Base-by-base conservation (phyloP, 2,888 invertebrate species). In the Chesias legatella region DNA sequence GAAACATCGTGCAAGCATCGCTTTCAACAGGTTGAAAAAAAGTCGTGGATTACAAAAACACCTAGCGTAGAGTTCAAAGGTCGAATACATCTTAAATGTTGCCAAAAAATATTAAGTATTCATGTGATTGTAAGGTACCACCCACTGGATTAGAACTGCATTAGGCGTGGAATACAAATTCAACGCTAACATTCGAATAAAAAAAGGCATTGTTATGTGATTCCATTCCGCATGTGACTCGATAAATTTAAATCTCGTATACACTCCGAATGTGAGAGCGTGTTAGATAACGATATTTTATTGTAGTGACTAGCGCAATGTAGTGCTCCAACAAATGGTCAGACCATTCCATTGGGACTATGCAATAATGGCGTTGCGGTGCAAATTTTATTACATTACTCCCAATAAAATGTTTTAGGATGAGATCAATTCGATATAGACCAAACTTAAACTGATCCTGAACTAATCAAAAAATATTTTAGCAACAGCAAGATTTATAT, bases 131-230 rank as follows among this genome's bases (percentile, higher is more conserved):
- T 73, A 73, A 66, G 66, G 71, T 61, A 62, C 80, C 84, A 77
- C 84, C 84, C 84, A 84, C 77, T 63, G 67, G 67, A 82, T 85
- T 81, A 84, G 64, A 60, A 60, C 56, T 76, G 78, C 73, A 75
- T 63, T 67, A 70, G 67, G 68, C 68, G 63, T 56, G 67, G 83
- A 80, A 84, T 84, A 84, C 82, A 71, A 81, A 84, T 73, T 68
- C 67, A 46, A 48, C 45, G 5, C 13, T 17, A 17, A 50, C 53
- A 50, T 64, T 66, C 54, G 65, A 70, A 65, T 53, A 58, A 69
- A 71, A 60, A 66, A 77, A 78, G 79, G 79, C 81, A 83, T 71
- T 72, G 69, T 63, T 66, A 65, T 65, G 65, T 71, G 80, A 75
- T 63, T 80, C 67, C 60, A 78, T 79, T 79, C 78, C 51, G 43